Evolutionary conservation across 2,797 vertebrate species (phyloP), one percentile per base, ranked within the genome.

Genomic region (Cephalopachus bancanus): DNA sequence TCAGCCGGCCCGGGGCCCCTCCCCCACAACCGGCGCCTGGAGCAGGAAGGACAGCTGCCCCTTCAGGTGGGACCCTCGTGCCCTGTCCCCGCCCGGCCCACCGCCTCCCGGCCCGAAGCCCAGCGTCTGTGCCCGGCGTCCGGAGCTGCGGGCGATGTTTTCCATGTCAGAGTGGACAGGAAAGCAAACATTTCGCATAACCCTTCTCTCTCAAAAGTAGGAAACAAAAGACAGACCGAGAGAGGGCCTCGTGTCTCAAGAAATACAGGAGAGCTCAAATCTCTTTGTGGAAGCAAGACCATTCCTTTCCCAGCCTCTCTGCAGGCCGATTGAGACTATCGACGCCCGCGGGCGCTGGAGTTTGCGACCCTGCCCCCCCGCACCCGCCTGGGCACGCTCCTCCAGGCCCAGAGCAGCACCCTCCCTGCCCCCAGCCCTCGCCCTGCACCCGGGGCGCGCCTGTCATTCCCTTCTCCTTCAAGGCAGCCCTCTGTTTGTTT

Each of bases 171-270:
- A 94, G 72, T 79, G 81, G 76, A 93, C 81, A 92, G 76, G 53
- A 93, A 91, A 96, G 69, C 85, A 96, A 96, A 95, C 37, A 96
- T 88, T 96, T 96, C 57, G 94, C 81, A 96, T 87, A 92, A 96
- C 87, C 88, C 75, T 90, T 97, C 72, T 93, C 93, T 94, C 78
- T 97, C 94, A 94, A 97, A 96, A 97, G 95, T 93, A 28, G 91
- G 76, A 97, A 97, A 97, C 97, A 98, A 98, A 97, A 97, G 97
- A 86, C 84, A 97, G 92, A 95, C 97, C 96, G 81, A 97, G 95
- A 97, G 96, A 97, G 97, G 97, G 97, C 97, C 97, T 97, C 93
- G 84, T 96, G 95, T 96, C 95, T 97, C 94, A 97, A 97, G 97
- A 97, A 97, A 96, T 87, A 84, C 0, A 84, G 89, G 59, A 87